Conservation (phyloP, 1,140 invertebrate species). For the Achroia grisella region DNA sequence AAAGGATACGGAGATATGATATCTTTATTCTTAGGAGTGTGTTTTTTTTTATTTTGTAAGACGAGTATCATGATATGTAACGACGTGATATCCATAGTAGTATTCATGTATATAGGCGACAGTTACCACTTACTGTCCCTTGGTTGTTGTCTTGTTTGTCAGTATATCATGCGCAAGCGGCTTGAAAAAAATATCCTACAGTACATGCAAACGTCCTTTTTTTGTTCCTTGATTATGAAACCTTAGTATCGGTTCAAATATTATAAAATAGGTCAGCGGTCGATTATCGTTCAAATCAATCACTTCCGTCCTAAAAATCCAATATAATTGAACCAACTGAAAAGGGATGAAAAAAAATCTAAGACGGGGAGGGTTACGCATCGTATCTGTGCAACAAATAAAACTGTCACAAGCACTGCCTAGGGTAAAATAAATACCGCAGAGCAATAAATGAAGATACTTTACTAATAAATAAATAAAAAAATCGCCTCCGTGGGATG, state of each 20-base stretch:
- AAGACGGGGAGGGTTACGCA: constrained; percentile 2
- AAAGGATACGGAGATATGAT: too few species aligned
- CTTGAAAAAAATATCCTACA: too few species aligned
- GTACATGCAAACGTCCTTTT: too few species aligned
- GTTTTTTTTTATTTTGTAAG: too few species aligned
- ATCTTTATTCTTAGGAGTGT: too few species aligned
- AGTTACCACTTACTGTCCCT: too few species aligned
- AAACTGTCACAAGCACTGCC: constrained; percentile 10
- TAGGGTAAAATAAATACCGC: constrained; percentile 12
- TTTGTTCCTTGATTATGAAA: too few species aligned
- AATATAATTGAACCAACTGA: constrained; percentile 10
- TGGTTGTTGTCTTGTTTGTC: too few species aligned
- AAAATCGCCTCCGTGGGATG: constrained; percentile 9
- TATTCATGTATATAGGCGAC: too few species aligned
- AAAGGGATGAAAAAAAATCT: constrained; percentile 5
- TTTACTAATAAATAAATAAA: constrained; percentile 32
- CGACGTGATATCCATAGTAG: too few species aligned
- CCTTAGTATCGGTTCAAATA: neutral
- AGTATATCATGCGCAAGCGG: too few species aligned
- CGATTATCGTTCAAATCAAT: constrained; percentile 2
- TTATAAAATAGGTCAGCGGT: neutral
- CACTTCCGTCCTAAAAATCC: neutral
- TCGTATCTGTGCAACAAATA: constrained; percentile 9
- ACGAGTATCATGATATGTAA: too few species aligned
- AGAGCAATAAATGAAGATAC: constrained; percentile 18